Evolutionary conservation across 2,797 vertebrate species (phyloP).

Genomic region (Diglossa cyanea): DNA sequence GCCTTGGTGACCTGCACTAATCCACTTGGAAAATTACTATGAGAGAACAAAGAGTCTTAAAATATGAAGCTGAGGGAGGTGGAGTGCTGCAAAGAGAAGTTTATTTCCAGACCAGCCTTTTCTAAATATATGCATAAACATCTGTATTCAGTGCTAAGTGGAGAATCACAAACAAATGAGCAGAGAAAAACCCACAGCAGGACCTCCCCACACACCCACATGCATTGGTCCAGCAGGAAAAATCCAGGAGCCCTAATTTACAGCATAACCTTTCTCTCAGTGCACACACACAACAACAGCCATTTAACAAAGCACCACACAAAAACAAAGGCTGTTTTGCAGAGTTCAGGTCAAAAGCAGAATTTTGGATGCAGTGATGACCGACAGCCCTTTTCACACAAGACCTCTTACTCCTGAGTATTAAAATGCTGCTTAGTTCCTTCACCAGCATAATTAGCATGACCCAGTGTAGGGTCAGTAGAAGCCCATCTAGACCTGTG

Average conservation of each 20-base stretch:
- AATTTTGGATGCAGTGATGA: neutral
- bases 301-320: fast-evolving
- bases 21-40: slow-evolving; percentile 33
- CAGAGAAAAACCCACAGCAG: neutral
- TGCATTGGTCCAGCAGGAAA: neutral
- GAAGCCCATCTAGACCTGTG: neutral
- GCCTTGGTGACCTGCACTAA: slow-evolving; percentile 16
- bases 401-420: neutral
- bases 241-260: neutral
- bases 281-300: neutral
- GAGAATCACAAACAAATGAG: neutral
- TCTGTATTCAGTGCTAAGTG: neutral
- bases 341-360: neutral
- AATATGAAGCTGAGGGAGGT: neutral
- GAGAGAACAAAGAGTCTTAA: slow-evolving; percentile 4
- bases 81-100: neutral
- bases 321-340: neutral
- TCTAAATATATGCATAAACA: neutral
- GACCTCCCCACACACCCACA: neutral
- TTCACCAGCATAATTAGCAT: neutral
- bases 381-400: neutral
- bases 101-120: slow-evolving; percentile 3
- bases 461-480: neutral
- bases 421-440: neutral
- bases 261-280: neutral